These are phyloP conservation scores for Pelodiscus sinensis DNA, from an alignment of 2,113 vertebrate genomes.

Conservation along the genomic window DNA sequence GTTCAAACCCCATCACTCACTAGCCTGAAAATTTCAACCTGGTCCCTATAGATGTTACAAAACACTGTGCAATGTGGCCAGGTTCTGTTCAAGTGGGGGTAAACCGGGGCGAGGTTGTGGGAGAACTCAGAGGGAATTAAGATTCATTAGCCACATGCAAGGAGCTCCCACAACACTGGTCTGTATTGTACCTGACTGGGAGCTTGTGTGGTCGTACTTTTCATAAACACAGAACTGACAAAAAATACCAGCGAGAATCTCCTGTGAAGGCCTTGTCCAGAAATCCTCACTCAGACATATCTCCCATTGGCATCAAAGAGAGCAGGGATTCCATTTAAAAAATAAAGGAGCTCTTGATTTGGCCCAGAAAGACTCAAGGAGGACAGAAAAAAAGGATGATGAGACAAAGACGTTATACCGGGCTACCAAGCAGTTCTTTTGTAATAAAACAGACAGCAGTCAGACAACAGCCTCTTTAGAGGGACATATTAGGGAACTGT, in stretches of 20 bases:
- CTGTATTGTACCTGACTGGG: rapidly evolving
- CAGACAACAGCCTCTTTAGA: not conserved
- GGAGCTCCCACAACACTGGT: not conserved
- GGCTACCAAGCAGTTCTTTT: not conserved
- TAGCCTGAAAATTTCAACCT: not conserved
- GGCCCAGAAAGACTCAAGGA: not conserved
- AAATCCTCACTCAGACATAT: not conserved
- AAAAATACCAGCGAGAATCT: not conserved
- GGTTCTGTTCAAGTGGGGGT: not conserved
- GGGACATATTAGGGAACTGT: rapidly evolving
- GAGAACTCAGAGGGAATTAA: rapidly evolving
- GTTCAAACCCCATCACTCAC: not conserved
- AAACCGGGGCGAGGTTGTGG: not conserved
- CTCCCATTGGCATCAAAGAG: not conserved
- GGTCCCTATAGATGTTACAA: not conserved
- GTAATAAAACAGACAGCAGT: not conserved
- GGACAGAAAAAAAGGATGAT: rapidly evolving
- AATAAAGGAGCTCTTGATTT: not conserved
- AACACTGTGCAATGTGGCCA: not conserved
- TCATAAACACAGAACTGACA: not conserved
- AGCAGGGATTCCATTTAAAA: not conserved
- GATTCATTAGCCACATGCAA: conserved; percentile 27
- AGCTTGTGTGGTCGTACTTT: not conserved
- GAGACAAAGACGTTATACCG: not conserved
- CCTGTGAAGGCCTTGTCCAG: not conserved